Conservation (phyloP, 2,797 vertebrate genomes). For the Ficedula albicollis region DNA sequence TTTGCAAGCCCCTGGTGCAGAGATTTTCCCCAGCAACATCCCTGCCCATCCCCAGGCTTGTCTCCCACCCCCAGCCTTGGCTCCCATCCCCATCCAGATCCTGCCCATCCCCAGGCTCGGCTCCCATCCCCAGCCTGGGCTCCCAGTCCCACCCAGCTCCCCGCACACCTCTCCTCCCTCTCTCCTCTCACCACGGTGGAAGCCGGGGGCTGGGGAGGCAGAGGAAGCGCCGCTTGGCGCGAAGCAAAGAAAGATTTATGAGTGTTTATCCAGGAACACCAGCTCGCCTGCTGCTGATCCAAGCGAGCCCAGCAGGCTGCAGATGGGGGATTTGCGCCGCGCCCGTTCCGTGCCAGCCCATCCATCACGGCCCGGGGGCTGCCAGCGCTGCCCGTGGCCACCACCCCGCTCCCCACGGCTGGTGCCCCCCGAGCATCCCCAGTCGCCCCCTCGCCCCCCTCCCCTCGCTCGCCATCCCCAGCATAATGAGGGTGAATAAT, state of each 20-base stretch:
- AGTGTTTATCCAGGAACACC: slow-evolving; percentile 76
- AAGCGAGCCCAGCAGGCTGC: slow-evolving; percentile 70
- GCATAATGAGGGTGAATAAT: slow-evolving; percentile 11
- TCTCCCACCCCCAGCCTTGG: neutral
- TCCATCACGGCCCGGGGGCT: slow-evolving; percentile 31
- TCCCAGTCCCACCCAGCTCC: fast-evolving
- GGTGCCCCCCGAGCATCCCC: neutral
- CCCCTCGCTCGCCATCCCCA: neutral
- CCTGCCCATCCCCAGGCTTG: neutral
- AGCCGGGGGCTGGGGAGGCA: neutral
- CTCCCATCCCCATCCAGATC: fast-evolving
- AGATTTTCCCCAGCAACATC: neutral
- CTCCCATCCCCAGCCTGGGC: fast-evolving
- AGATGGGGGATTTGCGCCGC: slow-evolving; percentile 64
- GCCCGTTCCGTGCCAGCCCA: slow-evolving; percentile 53
- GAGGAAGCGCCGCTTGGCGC: slow-evolving; percentile 46
- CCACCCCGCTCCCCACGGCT: neutral
- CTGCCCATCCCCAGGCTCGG: neutral
- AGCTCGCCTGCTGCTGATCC: slow-evolving; percentile 75
- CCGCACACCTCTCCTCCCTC: neutral
- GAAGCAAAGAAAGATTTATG: slow-evolving; percentile 72
- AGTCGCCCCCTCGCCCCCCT: neutral
- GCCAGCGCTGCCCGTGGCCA: too few relatives aligned
- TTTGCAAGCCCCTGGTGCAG: neutral
- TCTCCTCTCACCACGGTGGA: neutral